Evolutionary conservation across 2,888 invertebrate species (phyloP).

Genomic region (Liodrosophila aerea): DNA sequence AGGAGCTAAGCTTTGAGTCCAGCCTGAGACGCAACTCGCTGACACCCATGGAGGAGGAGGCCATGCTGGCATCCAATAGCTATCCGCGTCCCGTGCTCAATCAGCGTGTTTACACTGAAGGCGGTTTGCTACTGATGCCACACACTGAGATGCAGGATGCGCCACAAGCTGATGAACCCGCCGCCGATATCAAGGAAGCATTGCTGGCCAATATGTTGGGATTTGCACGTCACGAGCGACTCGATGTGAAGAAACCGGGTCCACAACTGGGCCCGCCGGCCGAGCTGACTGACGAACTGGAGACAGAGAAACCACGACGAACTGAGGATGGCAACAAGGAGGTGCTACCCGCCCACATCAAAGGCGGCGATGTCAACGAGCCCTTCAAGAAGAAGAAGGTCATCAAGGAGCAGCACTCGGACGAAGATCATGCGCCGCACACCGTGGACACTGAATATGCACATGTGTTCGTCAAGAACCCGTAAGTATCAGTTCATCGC

Average conservation of each 20-base stretch:
- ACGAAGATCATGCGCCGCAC: conserved; percentile 84
- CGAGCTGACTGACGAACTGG: conserved; percentile 51
- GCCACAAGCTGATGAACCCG: conserved; percentile 46
- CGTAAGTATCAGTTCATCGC: conserved; percentile 84
- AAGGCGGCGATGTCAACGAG: conserved; percentile 72
- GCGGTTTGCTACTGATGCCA: conserved; percentile 84
- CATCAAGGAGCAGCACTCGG: conserved; percentile 80
- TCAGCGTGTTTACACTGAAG: conserved; percentile 85
- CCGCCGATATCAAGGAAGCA: conserved; percentile 50
- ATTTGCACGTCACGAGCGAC: conserved; percentile 93
- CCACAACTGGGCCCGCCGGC: conserved; percentile 85
- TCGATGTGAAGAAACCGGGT: conserved; percentile 97
- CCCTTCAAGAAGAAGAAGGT: conserved; percentile 80
- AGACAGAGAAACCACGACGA: conserved; percentile 53
- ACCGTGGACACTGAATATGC: conserved; percentile 90
- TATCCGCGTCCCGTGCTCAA: conserved; percentile 60
- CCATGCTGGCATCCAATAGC: conserved; percentile 78
- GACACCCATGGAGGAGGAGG: conserved; percentile 78
- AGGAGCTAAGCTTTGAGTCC: conserved; percentile 60
- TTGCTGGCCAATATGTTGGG: conserved; percentile 86
- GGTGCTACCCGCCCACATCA: conserved; percentile 80
- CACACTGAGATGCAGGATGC: conserved; percentile 76
- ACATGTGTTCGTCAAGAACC: conserved; percentile 89
- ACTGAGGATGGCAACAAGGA: conserved; percentile 73
- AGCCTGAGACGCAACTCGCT: conserved; percentile 71